Conservation (phyloP, 1,140 invertebrate genomes). For the Ganaspis sp. region DNA sequence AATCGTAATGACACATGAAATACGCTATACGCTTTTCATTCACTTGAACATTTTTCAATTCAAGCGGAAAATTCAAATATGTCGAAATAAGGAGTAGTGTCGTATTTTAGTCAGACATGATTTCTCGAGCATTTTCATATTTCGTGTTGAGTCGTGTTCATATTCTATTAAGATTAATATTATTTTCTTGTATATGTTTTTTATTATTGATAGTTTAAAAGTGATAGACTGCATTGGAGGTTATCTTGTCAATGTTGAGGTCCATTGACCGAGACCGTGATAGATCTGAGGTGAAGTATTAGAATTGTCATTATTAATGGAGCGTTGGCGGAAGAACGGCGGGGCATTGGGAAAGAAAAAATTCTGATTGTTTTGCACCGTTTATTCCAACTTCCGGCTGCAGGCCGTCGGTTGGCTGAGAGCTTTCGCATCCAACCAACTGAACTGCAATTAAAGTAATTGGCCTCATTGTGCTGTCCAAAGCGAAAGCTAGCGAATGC, state of each 20-base stretch:
- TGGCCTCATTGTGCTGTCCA: conserved; percentile 71
- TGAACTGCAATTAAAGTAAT: conserved; percentile 72
- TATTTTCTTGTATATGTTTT: no score
- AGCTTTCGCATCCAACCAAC: conserved; percentile 67
- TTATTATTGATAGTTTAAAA: no score
- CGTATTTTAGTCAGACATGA: conserved; percentile 4
- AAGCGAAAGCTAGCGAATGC: conserved; percentile 65
- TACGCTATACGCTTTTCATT: no score
- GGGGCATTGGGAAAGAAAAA: conserved; percentile 48
- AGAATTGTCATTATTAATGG: conserved; percentile 16
- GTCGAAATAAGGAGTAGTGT: background rate
- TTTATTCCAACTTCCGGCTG: conserved; percentile 67
- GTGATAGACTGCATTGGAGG: no score
- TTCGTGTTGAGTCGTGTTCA: background rate
- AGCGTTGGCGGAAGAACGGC: conserved; percentile 23
- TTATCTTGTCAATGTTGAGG: no score
- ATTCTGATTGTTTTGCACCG: conserved; percentile 65
- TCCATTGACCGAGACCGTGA: background rate
- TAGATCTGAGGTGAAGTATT: background rate
- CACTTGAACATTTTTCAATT: no score
- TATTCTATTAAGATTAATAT: no score
- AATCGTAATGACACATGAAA: background rate
- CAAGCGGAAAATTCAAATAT: background rate
- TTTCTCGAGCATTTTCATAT: background rate
- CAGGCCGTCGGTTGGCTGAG: conserved; percentile 57